Conservation (phyloP, 2,113 vertebrate genomes). For the Ailuropoda melanoleuca region DNA sequence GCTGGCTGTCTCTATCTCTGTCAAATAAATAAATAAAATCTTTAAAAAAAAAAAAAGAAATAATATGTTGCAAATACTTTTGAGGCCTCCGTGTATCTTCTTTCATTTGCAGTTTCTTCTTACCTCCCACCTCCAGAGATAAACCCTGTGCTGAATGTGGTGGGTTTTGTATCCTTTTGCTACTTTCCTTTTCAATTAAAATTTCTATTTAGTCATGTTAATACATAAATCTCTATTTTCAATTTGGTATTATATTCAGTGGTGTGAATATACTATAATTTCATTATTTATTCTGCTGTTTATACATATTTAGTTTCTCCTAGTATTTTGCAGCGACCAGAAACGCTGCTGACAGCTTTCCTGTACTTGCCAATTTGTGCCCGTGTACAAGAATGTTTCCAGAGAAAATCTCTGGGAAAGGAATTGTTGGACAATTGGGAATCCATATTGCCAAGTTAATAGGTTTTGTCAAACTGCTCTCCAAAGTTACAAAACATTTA, state of each 20-base stretch:
- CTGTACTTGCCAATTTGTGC: background rate
- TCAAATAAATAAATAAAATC: too few species aligned
- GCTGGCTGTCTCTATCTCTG: too few species aligned
- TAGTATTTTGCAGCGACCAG: background rate
- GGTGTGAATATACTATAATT: background rate
- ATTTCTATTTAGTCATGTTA: background rate
- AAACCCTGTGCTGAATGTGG: background rate
- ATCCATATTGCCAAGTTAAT: background rate
- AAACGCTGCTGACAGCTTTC: background rate
- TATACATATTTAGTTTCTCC: background rate
- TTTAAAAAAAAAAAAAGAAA: too few species aligned
- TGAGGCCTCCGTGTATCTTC: background rate
- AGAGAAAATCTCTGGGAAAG: background rate
- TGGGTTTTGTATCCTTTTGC: background rate
- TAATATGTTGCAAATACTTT: background rate
- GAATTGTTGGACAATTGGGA: background rate
- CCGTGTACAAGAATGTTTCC: background rate
- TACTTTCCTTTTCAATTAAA: conserved; percentile 8
- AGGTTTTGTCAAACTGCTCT: conserved; percentile 11
- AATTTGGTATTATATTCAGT: background rate
- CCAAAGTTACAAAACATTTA: background rate
- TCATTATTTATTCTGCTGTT: background rate
- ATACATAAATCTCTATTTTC: background rate
- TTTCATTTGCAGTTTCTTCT: background rate
- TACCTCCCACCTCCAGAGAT: background rate